phyloP scores from a whole-genome alignment of 2,888 invertebrate genomes.

The Cloeon dipterum region DNA sequence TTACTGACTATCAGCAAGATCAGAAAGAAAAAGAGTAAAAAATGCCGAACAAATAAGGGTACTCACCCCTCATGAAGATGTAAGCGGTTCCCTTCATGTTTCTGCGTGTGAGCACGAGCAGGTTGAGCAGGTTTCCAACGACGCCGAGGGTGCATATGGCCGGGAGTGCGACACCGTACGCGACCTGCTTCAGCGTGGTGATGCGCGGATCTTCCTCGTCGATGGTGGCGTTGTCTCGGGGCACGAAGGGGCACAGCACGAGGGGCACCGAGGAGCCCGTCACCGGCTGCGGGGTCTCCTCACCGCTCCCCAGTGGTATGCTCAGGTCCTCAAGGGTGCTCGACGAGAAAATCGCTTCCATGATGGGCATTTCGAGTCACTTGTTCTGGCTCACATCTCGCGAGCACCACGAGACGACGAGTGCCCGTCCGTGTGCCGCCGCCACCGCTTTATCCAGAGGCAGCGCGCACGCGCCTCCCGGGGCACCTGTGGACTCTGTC shows the following conservation, averaged over 20 bases:
- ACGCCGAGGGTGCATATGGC: slow-evolving; percentile 47
- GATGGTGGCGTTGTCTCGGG: background rate
- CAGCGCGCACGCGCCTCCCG: too few relatives aligned
- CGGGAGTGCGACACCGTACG: slow-evolving; percentile 42
- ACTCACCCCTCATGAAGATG: slow-evolving; percentile 52
- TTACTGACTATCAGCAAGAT: too few relatives aligned
- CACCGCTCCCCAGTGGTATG: background rate
- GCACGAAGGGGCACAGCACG: background rate
- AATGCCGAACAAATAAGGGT: too few relatives aligned
- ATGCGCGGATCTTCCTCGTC: slow-evolving; percentile 31
- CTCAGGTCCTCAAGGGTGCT: background rate
- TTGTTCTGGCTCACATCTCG: too few relatives aligned
- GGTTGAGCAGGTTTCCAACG: slow-evolving; percentile 52
- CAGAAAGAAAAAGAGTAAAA: too few relatives aligned
- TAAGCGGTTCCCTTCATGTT: slow-evolving; percentile 61
- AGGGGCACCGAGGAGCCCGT: background rate
- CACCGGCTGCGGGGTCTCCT: background rate
- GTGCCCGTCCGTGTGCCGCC: too few relatives aligned
- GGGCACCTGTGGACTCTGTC: too few relatives aligned
- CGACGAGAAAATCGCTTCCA: slow-evolving; percentile 1
- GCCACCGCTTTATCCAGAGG: too few relatives aligned
- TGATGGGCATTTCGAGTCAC: too few relatives aligned
- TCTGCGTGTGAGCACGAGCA: slow-evolving; percentile 49
- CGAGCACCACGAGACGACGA: too few relatives aligned
- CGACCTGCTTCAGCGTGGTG: slow-evolving; percentile 29